A percentile compares a stretch with the other conserved stretches of the same genome.
These are phyloP conservation scores for Watsonalla binaria DNA, from an alignment of 2,888 invertebrate species.

Conservation along the genomic window DNA sequence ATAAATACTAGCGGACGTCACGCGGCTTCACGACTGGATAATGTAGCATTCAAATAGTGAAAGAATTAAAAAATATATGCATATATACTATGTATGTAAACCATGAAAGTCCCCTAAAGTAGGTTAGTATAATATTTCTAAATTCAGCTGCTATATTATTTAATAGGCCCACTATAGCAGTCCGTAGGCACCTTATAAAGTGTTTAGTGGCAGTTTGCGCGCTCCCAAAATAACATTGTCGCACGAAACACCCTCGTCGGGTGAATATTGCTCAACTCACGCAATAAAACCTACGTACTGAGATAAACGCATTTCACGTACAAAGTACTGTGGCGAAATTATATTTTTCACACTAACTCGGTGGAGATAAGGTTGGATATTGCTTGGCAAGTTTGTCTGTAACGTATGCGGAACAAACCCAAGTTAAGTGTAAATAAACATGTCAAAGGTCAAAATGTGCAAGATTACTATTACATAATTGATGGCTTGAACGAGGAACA, in stretches of 20 bases:
- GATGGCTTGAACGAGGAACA: too few species aligned
- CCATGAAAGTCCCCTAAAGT: too few species aligned
- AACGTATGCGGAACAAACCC: neutral
- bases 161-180: constrained; percentile 12
- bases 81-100: too few species aligned
- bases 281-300: constrained; percentile 34
- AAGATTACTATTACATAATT: too few species aligned
- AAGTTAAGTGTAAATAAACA: too few species aligned
- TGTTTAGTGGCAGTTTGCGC: constrained; percentile 37
- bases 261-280: constrained; percentile 26
- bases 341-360: neutral
- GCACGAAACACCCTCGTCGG: constrained; percentile 28
- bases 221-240: constrained; percentile 36
- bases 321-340: neutral
- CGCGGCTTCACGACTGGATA: too few species aligned
- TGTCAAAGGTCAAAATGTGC: neutral
- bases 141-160: constrained; percentile 5
- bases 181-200: constrained; percentile 35
- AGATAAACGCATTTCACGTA: constrained; percentile 6
- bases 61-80: too few species aligned
- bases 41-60: too few species aligned
- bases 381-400: neutral
- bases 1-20: too few species aligned
- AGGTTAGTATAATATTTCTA: constrained; percentile 4
- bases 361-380: neutral